A percentile compares a stretch with the other conserved stretches of the same genome.
Conservation (phyloP, 2,888 invertebrate species). For the Meiosimyza platycephala region DNA sequence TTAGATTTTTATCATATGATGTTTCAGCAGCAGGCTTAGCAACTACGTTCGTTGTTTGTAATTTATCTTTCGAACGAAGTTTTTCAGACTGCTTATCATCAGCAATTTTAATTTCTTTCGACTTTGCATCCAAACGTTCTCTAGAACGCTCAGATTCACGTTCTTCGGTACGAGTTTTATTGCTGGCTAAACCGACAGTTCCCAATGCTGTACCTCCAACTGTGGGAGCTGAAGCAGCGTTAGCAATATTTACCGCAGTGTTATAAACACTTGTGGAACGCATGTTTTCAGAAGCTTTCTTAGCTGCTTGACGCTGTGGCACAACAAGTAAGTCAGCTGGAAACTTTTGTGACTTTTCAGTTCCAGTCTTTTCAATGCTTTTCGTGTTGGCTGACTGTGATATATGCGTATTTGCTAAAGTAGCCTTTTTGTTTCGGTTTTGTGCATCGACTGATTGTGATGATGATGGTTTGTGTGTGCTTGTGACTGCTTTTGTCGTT, state of each 20-base stretch:
- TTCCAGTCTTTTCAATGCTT: conserved; percentile 31
- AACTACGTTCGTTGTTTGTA: conserved; percentile 22
- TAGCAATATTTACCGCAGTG: conserved; percentile 41
- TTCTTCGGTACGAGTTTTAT: conserved; percentile 30
- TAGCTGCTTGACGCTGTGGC: conserved; percentile 90
- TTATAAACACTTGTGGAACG: conserved; percentile 72
- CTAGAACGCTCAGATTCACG: conserved; percentile 40
- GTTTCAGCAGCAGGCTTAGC: conserved; percentile 15
- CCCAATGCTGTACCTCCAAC: conserved; percentile 21
- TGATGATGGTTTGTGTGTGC: conserved; percentile 6
- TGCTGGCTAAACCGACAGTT: conserved; percentile 15
- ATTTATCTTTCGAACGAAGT: conserved; percentile 39
- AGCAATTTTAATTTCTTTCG: conserved; percentile 49
- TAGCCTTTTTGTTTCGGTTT: conserved; percentile 36
- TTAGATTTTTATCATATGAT: conserved; percentile 52
- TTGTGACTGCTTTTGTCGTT: conserved; percentile 19
- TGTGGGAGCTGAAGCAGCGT: neutral
- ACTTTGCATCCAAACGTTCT: conserved; percentile 49
- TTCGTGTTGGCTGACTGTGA: conserved; percentile 41
- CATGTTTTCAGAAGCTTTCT: conserved; percentile 91
- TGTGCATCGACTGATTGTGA: conserved; percentile 2
- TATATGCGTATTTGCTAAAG: neutral
- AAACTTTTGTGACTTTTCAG: conserved; percentile 56
- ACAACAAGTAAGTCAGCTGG: conserved; percentile 85
- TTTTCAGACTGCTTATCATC: conserved; percentile 34